Evolutionary conservation across 2,113 vertebrate genomes (phyloP).

Genomic region (Ochotona princeps): DNA sequence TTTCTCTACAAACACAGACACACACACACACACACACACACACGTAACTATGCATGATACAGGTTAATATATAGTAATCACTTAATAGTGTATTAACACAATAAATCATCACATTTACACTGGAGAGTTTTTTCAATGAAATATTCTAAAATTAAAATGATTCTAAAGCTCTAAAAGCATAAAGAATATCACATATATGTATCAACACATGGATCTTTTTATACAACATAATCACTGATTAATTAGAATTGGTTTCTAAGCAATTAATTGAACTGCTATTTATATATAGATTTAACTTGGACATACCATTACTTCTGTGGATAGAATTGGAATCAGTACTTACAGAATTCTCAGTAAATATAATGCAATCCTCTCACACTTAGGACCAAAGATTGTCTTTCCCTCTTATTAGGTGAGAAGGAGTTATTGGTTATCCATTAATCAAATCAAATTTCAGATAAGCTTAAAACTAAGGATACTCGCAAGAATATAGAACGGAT

Average conservation of each 20-base stretch:
- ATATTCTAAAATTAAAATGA: neutral
- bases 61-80: neutral
- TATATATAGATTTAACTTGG: neutral
- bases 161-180: neutral
- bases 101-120: neutral
- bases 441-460: constrained; percentile 6
- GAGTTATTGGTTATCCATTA: neutral
- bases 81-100: neutral
- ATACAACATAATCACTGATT: neutral
- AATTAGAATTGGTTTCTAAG: neutral
- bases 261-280: constrained; percentile 46
- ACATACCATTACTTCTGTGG: neutral
- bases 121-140: neutral
- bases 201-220: neutral
- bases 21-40: neutral
- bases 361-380: neutral
- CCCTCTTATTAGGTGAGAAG: neutral
- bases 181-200: neutral
- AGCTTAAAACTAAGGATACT: neutral
- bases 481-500: neutral
- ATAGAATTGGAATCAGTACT: neutral
- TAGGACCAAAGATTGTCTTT: constrained; percentile 7
- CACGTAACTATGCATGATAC: neutral
- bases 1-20: neutral
- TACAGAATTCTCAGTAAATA: neutral